Conservation (phyloP, 2,113 vertebrate genomes). For the Tragelaphus buxtoni region DNA sequence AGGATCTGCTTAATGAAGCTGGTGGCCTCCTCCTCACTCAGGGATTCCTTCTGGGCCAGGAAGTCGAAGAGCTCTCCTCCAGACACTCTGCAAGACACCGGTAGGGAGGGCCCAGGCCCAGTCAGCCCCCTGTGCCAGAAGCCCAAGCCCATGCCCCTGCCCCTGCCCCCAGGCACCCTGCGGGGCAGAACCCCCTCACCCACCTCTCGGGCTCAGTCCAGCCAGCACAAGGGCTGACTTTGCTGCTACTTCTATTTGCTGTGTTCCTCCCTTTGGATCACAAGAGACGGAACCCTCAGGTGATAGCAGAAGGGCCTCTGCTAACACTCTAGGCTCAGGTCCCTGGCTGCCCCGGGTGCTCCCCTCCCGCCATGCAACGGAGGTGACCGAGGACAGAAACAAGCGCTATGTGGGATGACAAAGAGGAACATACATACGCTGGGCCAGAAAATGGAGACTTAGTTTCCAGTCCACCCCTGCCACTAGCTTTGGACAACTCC, state of each 20-base stretch:
- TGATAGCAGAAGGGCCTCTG: background rate
- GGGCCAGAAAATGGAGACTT: background rate
- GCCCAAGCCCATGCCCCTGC: background rate
- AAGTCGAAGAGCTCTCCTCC: conserved; percentile 99
- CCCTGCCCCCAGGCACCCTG: background rate
- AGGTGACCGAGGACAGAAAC: background rate
- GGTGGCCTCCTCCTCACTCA: conserved; percentile 97
- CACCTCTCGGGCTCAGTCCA: background rate
- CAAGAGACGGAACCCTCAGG: background rate
- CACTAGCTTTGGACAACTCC: background rate
- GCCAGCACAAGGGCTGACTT: background rate
- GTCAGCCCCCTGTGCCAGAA: background rate
- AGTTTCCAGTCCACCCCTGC: background rate
- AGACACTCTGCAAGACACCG: conserved; percentile 86
- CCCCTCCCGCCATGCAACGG: rapidly evolving
- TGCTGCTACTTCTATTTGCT: background rate
- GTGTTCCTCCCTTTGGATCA: background rate
- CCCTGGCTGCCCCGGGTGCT: background rate
- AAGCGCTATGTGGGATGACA: background rate
- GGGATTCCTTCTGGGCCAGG: conserved; percentile 95
- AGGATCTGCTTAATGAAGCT: conserved; percentile 98
- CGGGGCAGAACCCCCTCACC: background rate
- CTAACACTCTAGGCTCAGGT: background rate
- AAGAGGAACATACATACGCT: background rate
- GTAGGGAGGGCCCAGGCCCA: background rate